phyloP scores from a whole-genome alignment of 23 tunicate species.

The Botrylloides violaceus region DNA sequence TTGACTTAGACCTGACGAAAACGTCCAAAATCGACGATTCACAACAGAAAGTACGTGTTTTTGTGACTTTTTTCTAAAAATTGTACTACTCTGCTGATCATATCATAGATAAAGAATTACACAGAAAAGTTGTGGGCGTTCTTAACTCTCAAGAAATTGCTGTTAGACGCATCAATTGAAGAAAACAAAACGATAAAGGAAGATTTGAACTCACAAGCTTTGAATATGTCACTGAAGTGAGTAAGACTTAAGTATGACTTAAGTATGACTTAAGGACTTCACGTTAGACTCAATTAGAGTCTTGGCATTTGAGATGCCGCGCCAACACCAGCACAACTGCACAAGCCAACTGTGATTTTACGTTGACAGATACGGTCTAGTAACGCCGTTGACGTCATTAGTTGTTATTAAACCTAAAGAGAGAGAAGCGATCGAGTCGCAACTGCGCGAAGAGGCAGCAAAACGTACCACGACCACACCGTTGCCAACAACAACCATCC shows the following conservation, averaged over 20 bases:
- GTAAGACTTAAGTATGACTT: too few relatives aligned
- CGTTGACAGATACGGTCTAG: constrained; percentile 68
- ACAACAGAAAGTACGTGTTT: constrained; percentile 1
- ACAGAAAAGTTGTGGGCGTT: constrained; percentile 76
- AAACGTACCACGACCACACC: constrained; percentile 12
- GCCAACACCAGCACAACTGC: too few relatives aligned
- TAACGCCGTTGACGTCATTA: constrained; percentile 69
- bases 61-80: not conserved
- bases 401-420: constrained; percentile 46
- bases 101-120: constrained; percentile 29
- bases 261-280: too few relatives aligned
- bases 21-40: constrained; percentile 25
- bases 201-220: constrained; percentile 37
- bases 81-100: not conserved
- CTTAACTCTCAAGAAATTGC: constrained; percentile 40
- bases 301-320: too few relatives aligned
- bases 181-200: constrained; percentile 27
- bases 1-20: constrained; percentile 43
- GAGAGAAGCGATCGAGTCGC: constrained; percentile 32
- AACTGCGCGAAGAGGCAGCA: constrained; percentile 33
- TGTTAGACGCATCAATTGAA: constrained; percentile 30
- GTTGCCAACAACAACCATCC: constrained; percentile 2
- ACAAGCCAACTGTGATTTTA: too few relatives aligned
- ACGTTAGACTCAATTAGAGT: too few relatives aligned
- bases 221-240: constrained; percentile 68